Percentiles rank a stretch among this genome's conserved stretches.
These are phyloP conservation scores for Gymnocephalus cernua DNA, from an alignment of 2,113 vertebrate genomes.

Conservation along the genomic window DNA sequence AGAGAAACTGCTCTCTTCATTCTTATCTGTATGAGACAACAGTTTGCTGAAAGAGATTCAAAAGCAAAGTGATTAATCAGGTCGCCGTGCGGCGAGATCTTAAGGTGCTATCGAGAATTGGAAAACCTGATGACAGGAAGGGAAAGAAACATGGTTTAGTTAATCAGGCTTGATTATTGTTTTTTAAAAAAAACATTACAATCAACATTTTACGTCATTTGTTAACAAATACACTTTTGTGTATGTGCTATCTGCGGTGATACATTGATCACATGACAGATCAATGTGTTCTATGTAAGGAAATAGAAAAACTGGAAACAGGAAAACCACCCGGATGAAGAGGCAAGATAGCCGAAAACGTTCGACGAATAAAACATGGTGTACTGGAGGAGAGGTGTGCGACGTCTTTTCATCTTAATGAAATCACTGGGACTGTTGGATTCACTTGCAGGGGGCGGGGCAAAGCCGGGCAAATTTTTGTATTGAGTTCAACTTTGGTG, in stretches of 20 bases:
- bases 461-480: background rate
- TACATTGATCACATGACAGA: background rate
- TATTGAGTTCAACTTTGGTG: fast-evolving
- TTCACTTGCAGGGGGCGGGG: background rate
- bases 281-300: background rate
- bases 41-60: slow-evolving; percentile 9
- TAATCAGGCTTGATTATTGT: background rate
- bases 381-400: background rate
- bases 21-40: slow-evolving; percentile 12
- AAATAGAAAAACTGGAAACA: background rate
- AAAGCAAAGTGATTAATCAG: slow-evolving; percentile 16
- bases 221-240: no score
- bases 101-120: background rate
- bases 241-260: background rate
- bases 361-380: background rate
- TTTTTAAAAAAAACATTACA: background rate
- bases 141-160: background rate
- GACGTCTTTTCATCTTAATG: background rate
- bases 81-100: background rate
- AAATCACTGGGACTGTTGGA: background rate
- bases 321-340: background rate
- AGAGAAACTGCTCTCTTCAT: slow-evolving; percentile 10
- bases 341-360: background rate
- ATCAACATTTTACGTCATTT: background rate
- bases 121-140: background rate